Conservation (phyloP, 2,797 vertebrate species). For the Acanthiza pusilla region DNA sequence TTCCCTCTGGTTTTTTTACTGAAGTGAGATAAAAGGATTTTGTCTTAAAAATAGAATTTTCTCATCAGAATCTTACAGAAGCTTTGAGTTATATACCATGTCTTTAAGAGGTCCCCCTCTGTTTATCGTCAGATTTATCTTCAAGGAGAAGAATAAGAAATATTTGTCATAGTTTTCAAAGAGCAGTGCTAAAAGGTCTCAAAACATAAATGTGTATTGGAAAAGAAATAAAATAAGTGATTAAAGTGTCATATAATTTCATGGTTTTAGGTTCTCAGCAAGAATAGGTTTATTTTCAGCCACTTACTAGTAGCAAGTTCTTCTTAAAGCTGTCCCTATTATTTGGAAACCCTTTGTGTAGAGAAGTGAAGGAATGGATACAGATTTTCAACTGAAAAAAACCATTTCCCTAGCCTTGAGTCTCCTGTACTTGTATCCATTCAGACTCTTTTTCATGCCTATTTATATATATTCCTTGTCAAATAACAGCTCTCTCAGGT, state of each 20-base stretch:
- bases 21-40: slow-evolving; percentile 52
- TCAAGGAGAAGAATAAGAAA: neutral
- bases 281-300: slow-evolving; percentile 30
- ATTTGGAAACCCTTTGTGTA: slow-evolving; percentile 22
- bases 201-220: neutral
- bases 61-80: slow-evolving; percentile 1
- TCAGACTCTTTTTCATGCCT: neutral
- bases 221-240: slow-evolving; percentile 1
- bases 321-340: neutral
- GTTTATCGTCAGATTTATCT: neutral
- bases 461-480: neutral
- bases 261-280: neutral
- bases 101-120: neutral
- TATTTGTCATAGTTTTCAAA: neutral
- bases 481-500: slow-evolving; percentile 9
- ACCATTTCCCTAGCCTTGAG: neutral
- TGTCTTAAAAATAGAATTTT: slow-evolving; percentile 46
- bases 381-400: neutral
- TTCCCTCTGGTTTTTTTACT: slow-evolving; percentile 2
- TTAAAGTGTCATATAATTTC: neutral
- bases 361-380: neutral
- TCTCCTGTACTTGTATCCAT: neutral
- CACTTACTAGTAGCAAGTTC: neutral
- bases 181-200: neutral
- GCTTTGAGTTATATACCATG: neutral